Evolutionary conservation across 1,140 invertebrate species (phyloP).

Genomic region (Aphelenchoides besseyi): DNA sequence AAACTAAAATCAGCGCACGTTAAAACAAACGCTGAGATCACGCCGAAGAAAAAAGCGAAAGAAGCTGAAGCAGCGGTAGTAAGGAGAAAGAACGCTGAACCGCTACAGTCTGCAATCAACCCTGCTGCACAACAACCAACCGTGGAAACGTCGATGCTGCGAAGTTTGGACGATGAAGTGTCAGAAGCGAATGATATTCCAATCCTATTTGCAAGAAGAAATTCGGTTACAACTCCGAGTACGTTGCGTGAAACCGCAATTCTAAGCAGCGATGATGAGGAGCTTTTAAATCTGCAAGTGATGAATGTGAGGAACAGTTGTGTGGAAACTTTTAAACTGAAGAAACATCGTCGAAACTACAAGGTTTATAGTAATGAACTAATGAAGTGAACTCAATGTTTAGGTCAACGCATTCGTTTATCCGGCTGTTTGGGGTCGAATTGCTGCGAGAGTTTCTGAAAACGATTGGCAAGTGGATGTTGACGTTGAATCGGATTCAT

Average conservation of each 20-base stretch:
- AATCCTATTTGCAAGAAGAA: conserved; percentile 36
- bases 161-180: conserved; percentile 32
- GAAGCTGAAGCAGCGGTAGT: background rate
- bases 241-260: conserved; percentile 48
- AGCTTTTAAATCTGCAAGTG: conserved; percentile 19
- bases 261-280: conserved; percentile 38
- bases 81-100: background rate
- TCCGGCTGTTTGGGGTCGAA: conserved; percentile 30
- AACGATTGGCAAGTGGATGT: conserved; percentile 44
- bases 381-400: conserved; percentile 17
- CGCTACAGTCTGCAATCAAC: background rate
- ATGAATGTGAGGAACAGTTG: conserved; percentile 24
- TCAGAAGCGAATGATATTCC: conserved; percentile 28
- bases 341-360: conserved; percentile 31
- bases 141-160: conserved; percentile 11
- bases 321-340: conserved; percentile 34
- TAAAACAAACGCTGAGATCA: background rate
- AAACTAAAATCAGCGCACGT: background rate
- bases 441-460: conserved; percentile 27
- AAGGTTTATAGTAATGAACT: conserved; percentile 1
- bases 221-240: conserved; percentile 10
- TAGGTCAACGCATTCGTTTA: conserved; percentile 49
- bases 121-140: background rate
- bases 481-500: conserved; percentile 46
- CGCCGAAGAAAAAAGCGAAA: background rate